Conservation (phyloP, 2,797 vertebrate species). For the Lycodopsis pacificus region DNA sequence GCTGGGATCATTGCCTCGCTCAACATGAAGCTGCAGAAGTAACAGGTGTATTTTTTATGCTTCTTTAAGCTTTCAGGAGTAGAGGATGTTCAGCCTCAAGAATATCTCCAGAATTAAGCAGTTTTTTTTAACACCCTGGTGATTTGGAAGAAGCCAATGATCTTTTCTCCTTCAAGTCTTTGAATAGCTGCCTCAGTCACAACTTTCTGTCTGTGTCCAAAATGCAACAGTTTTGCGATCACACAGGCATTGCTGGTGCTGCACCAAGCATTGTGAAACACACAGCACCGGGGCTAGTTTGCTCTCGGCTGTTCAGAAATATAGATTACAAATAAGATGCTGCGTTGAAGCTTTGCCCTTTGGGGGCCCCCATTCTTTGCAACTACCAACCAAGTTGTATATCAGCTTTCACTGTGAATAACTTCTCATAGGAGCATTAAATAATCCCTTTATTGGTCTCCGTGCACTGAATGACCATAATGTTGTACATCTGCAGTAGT, state of each 20-base stretch:
- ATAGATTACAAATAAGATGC: slow-evolving; percentile 28
- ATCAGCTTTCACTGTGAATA: slow-evolving; percentile 10
- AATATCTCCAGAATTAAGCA: slow-evolving; percentile 22
- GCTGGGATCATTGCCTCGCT: slow-evolving; percentile 25
- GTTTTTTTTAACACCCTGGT: slow-evolving; percentile 4
- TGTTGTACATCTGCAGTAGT: slow-evolving; percentile 4
- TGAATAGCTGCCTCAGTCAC: slow-evolving; percentile 4
- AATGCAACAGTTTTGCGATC: slow-evolving; percentile 10
- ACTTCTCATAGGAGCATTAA: slow-evolving; percentile 8
- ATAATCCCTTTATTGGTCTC: slow-evolving; percentile 1
- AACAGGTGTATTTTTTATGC: slow-evolving; percentile 34
- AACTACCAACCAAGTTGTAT: slow-evolving; percentile 15
- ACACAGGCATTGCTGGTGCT: not conserved
- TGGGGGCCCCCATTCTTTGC: slow-evolving; percentile 11
- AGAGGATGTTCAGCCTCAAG: not conserved
- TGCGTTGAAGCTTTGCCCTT: slow-evolving; percentile 13
- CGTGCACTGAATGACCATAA: slow-evolving; percentile 17
- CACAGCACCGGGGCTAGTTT: not conserved
- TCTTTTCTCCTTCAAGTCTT: slow-evolving; percentile 12
- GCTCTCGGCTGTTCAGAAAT: slow-evolving; percentile 25
- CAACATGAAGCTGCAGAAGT: slow-evolving; percentile 9
- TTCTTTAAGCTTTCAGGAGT: slow-evolving; percentile 19
- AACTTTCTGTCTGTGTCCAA: slow-evolving; percentile 21
- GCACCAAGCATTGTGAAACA: not conserved
- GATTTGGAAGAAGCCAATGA: slow-evolving; percentile 12